Percentiles rank a stretch among this genome's conserved stretches.
Evolutionary conservation across 2,113 vertebrate genomes (phyloP).

Genomic region (Peromyscus californicus): DNA sequence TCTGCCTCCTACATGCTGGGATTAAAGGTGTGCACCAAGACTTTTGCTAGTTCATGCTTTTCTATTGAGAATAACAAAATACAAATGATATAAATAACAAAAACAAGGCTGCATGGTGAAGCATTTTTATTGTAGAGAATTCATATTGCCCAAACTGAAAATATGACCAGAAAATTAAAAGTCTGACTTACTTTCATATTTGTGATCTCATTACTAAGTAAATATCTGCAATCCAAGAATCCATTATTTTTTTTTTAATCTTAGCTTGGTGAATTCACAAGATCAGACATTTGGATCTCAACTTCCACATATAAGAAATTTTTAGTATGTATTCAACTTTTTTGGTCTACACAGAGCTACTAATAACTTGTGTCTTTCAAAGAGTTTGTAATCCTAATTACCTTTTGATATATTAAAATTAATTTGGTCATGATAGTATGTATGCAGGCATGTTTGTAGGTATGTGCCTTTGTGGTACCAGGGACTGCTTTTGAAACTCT

Average conservation of each 20-base stretch:
- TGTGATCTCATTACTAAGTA: background rate
- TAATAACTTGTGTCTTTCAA: slow-evolving; percentile 1
- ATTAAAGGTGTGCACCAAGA: background rate
- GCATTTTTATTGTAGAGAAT: background rate
- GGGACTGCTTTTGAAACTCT: background rate
- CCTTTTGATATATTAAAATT: background rate
- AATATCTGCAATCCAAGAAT: background rate
- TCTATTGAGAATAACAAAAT: background rate
- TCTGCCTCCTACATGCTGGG: too few species aligned
- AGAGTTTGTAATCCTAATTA: background rate
- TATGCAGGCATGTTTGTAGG: background rate
- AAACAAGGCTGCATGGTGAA: background rate
- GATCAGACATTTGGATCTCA: background rate
- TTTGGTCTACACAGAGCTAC: background rate
- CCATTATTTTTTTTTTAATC: background rate
- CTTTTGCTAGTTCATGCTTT: background rate
- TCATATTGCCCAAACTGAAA: background rate
- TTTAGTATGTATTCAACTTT: slow-evolving; percentile 1
- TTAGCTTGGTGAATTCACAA: background rate
- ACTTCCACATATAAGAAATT: background rate
- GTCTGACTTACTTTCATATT: background rate
- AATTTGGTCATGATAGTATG: background rate
- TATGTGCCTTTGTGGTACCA: background rate
- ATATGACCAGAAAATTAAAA: background rate
- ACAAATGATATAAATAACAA: background rate